Conservation (phyloP, 1,140 invertebrate genomes). For the Lethocerus indicus region DNA sequence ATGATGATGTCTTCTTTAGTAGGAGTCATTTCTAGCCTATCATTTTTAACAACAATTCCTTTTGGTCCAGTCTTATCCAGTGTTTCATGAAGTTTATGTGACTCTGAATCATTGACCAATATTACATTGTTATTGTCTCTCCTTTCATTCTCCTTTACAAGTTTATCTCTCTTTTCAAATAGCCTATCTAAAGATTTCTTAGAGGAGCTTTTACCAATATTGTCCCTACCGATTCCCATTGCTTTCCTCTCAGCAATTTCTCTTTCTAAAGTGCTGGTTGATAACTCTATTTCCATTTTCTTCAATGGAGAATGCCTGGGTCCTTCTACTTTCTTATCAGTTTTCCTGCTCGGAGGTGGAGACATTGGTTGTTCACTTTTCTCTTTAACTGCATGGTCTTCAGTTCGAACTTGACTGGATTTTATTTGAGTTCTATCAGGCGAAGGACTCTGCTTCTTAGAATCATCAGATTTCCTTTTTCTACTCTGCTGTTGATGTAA, state of each 20-base stretch:
- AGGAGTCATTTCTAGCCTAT: constrained; percentile 10
- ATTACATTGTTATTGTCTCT: constrained; percentile 10
- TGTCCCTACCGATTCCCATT: constrained; percentile 9
- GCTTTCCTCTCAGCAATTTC: constrained; percentile 18
- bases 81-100: constrained; percentile 11
- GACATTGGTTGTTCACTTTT: constrained; percentile 26
- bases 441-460: constrained; percentile 13
- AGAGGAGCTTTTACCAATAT: constrained; percentile 13
- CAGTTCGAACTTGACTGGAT: constrained; percentile 18
- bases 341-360: constrained; percentile 48
- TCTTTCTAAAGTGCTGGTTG: constrained; percentile 16
- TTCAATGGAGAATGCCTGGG: constrained; percentile 16
- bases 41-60: constrained; percentile 6
- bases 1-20: constrained; percentile 9
- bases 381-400: constrained; percentile 21
- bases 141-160: constrained; percentile 13
- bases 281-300: constrained; percentile 12
- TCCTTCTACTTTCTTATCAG: constrained; percentile 36
- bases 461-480: constrained; percentile 23
- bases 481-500: constrained; percentile 14
- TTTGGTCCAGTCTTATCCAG: constrained; percentile 5
- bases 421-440: constrained; percentile 16
- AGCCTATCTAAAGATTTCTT: constrained; percentile 17
- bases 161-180: constrained; percentile 17
- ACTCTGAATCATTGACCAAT: constrained; percentile 11